Evolutionary conservation across 2,113 vertebrate genomes (phyloP).

Genomic region (Dryoscopus gambensis): DNA sequence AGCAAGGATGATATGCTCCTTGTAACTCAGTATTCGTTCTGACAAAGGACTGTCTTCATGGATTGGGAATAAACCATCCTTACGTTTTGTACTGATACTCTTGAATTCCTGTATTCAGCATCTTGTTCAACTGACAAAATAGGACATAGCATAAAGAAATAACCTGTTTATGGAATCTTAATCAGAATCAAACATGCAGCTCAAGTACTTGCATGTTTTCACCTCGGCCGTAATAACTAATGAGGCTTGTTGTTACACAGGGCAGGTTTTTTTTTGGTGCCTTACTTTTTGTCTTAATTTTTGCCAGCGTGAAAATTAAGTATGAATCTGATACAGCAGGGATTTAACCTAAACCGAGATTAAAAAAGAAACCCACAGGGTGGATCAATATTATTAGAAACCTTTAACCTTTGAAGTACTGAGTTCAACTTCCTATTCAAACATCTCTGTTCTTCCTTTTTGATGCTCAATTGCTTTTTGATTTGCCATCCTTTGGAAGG

Average conservation of each 20-base stretch:
- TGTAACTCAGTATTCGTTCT: slow-evolving; percentile 45
- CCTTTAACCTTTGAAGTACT: slow-evolving; percentile 72
- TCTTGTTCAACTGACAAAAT: slow-evolving; percentile 57
- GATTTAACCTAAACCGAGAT: slow-evolving; percentile 74
- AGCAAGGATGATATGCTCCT: slow-evolving; percentile 38
- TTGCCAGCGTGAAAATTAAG: slow-evolving; percentile 79
- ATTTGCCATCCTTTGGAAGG: slow-evolving; percentile 79
- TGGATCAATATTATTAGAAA: slow-evolving; percentile 73
- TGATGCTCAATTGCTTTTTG: slow-evolving; percentile 76
- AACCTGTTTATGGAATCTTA: slow-evolving; percentile 47
- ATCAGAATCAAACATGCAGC: slow-evolving; percentile 12
- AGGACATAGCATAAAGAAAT: slow-evolving; percentile 36
- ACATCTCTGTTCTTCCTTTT: slow-evolving; percentile 74
- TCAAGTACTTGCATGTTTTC: slow-evolving; percentile 40
- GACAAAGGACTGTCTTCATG: slow-evolving; percentile 49
- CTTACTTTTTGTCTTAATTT: slow-evolving; percentile 83
- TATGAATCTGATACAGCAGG: slow-evolving; percentile 76
- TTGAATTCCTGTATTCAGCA: slow-evolving; percentile 29
- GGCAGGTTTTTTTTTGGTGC: slow-evolving; percentile 78
- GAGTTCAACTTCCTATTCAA: slow-evolving; percentile 74
- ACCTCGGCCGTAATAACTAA: slow-evolving; percentile 41
- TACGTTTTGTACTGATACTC: neutral
- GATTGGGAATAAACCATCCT: slow-evolving; percentile 47
- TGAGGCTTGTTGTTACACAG: slow-evolving; percentile 62
- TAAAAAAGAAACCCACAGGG: slow-evolving; percentile 54